Base-by-base conservation (phyloP, 2,888 invertebrate species). In the Luperina nickerlii region DNA sequence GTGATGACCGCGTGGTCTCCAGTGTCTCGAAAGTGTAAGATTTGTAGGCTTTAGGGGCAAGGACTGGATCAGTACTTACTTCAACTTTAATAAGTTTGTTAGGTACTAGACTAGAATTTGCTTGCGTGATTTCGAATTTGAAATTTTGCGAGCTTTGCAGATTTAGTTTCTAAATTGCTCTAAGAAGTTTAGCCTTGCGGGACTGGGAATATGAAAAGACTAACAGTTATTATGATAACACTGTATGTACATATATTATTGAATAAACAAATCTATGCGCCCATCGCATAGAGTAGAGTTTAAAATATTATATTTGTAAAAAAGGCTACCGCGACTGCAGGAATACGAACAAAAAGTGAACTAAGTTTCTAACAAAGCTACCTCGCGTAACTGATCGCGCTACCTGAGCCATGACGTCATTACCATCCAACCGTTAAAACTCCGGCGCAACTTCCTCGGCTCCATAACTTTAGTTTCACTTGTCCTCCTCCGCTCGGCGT, bases 1-100 rank as follows among this genome's bases (percentile, higher is more conserved):
- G 79, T 78, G 42, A 78, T 63, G n/a, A 57, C 71, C 38, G 71
- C 57, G 48, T 73, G 74, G 84, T 75, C 78, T 75, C 54, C 27
- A n/a, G 65, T 67, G 75, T 60, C 73, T 60, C 45, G 32, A 32
- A 6, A 68, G 66, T 32, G 27, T 62, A 74, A 76, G 51, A 71
- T 68, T 27, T 51, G 45, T 27, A 60, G 38, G 27, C 62, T 72
- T 24, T 42, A n/a, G n/a, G n/a, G 68, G n/a, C 48, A 9, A 18
- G 13, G 6, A 48, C 45, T 62, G n/a, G n/a, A 60, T 65, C 57
- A 74, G 38, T 32, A 67, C 27, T 48, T 57, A 60, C 62, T 65
- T 48, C 9, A 69, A 72, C 62, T 69, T 83, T 69, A 69, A 69
- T 70, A 69, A 84, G 38, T 75, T 78, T 66, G 60, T 65, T 48